Percentiles rank a stretch among this genome's conserved stretches.
phyloP scores from a whole-genome alignment of 2,113 vertebrate genomes.

The Gobius niger region DNA sequence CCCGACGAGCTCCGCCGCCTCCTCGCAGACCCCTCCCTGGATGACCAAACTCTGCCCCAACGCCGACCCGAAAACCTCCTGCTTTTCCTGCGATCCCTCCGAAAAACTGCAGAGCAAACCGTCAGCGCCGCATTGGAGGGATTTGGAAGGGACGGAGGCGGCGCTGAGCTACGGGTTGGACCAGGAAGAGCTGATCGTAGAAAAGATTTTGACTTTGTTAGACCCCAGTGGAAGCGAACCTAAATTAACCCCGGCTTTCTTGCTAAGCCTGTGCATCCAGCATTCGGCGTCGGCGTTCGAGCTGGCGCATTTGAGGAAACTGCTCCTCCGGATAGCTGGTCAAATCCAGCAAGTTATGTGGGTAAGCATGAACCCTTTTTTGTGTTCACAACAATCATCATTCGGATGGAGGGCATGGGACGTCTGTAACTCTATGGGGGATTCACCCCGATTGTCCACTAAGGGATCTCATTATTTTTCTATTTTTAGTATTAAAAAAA shows the following conservation, averaged over 20 bases:
- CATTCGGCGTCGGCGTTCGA: slow-evolving; percentile 66
- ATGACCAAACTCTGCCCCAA: slow-evolving; percentile 60
- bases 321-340: slow-evolving; percentile 72
- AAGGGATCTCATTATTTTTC: too few species aligned
- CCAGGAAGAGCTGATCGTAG: slow-evolving; percentile 71
- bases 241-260: slow-evolving; percentile 75
- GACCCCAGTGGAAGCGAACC: slow-evolving; percentile 60
- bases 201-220: slow-evolving; percentile 59
- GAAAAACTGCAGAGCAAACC: slow-evolving; percentile 30
- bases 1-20: slow-evolving; percentile 57
- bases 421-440: too few species aligned
- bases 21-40: slow-evolving; percentile 63
- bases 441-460: too few species aligned
- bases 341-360: slow-evolving; percentile 74
- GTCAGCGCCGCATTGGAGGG: slow-evolving; percentile 57
- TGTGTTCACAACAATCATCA: too few species aligned
- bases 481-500: too few species aligned
- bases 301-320: slow-evolving; percentile 62
- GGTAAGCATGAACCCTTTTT: slow-evolving; percentile 56
- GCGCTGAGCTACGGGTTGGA: slow-evolving; percentile 64
- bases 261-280: slow-evolving; percentile 77
- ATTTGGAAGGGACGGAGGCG: slow-evolving; percentile 57
- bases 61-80: slow-evolving; percentile 28
- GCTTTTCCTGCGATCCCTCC: slow-evolving; percentile 57
- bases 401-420: too few species aligned